Percentiles rank a stretch among this genome's conserved stretches.
Evolutionary conservation across 1,140 invertebrate genomes (phyloP).

Genomic region (Papilio glaucus): DNA sequence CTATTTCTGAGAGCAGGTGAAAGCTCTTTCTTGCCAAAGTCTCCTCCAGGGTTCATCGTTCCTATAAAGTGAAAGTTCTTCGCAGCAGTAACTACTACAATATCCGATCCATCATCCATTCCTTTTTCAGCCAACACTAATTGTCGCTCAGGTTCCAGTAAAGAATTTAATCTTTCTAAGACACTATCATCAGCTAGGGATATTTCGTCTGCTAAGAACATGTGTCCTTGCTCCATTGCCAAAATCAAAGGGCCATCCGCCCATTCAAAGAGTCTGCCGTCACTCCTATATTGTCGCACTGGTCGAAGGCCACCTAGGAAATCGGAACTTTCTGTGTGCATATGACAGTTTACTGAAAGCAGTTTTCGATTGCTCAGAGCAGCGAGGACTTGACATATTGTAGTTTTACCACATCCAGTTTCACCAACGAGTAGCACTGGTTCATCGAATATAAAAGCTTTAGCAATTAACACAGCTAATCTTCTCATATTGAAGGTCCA

Average conservation of each 20-base stretch:
- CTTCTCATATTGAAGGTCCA: conserved; percentile 97
- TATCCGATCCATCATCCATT: conserved; percentile 84
- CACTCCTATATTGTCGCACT: conserved; percentile 87
- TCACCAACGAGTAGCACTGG: conserved; percentile 98
- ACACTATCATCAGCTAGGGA: conserved; percentile 99
- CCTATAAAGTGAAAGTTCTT: conserved; percentile 95
- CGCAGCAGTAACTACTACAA: conserved; percentile 88
- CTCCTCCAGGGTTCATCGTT: conserved; percentile 99
- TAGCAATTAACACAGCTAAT: conserved; percentile 95
- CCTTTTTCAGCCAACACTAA: conserved; percentile 96
- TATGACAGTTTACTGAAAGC: conserved; percentile 97
- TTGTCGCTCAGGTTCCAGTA: conserved; percentile 96
- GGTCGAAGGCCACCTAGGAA: conserved; percentile 98
- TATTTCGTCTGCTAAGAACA: conserved; percentile 99
- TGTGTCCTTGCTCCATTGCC: conserved; percentile 93
- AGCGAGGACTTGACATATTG: conserved; percentile 95
- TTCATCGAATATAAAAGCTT: conserved; percentile 96
- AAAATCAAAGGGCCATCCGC: conserved; percentile 97
- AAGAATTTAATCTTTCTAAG: conserved; percentile 97
- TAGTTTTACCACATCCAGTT: conserved; percentile 99
- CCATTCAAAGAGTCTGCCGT: conserved; percentile 96
- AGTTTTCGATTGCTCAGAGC: conserved; percentile 87
- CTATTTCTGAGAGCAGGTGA: conserved; percentile 98
- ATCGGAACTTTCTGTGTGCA: conserved; percentile 99
- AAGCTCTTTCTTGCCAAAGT: conserved; percentile 99